Evolutionary conservation across 2,888 invertebrate genomes (phyloP).

Genomic region (Hirtodrosophila histrioides): DNA sequence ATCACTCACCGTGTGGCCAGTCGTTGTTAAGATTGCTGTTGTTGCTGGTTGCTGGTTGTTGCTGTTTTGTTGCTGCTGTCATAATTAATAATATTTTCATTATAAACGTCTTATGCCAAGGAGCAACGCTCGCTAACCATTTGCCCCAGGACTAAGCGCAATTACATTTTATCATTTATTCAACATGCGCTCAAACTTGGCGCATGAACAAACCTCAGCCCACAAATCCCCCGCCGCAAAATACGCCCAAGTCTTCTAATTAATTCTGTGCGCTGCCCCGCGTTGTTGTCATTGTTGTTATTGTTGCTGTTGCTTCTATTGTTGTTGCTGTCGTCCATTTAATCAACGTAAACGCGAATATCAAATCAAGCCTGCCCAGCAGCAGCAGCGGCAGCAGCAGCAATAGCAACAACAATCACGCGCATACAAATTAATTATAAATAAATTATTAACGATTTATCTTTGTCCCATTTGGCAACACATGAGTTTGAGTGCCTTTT

Average conservation of each 20-base stretch:
- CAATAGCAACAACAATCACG: slow-evolving; percentile 43
- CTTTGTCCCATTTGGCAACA: slow-evolving; percentile 71
- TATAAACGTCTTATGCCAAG: slow-evolving; percentile 75
- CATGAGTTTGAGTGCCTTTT: slow-evolving; percentile 55
- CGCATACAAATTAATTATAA: slow-evolving; percentile 79
- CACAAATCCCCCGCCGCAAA: slow-evolving; percentile 4
- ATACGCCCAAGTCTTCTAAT: slow-evolving; percentile 62
- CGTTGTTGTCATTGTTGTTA: slow-evolving; percentile 30
- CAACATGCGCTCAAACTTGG: slow-evolving; percentile 66
- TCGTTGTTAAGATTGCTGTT: slow-evolving; percentile 30
- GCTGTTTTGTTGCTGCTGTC: slow-evolving; percentile 54
- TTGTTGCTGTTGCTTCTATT: slow-evolving; percentile 43
- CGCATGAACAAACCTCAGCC: slow-evolving; percentile 28
- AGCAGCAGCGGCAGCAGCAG: slow-evolving; percentile 1
- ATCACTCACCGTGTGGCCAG: slow-evolving; percentile 64
- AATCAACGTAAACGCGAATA: slow-evolving; percentile 80
- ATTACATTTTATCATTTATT: slow-evolving; percentile 81
- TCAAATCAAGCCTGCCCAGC: slow-evolving; percentile 67
- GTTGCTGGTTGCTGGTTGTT: slow-evolving; percentile 12
- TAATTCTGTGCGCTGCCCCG: slow-evolving; percentile 65
- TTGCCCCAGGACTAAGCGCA: slow-evolving; percentile 57
- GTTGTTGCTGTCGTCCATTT: slow-evolving; percentile 64
- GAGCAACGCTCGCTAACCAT: slow-evolving; percentile 32
- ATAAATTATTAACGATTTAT: slow-evolving; percentile 81
- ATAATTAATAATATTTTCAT: slow-evolving; percentile 81